phyloP scores from a whole-genome alignment of 2,797 vertebrate genomes.

The Tarsius wallacei region DNA sequence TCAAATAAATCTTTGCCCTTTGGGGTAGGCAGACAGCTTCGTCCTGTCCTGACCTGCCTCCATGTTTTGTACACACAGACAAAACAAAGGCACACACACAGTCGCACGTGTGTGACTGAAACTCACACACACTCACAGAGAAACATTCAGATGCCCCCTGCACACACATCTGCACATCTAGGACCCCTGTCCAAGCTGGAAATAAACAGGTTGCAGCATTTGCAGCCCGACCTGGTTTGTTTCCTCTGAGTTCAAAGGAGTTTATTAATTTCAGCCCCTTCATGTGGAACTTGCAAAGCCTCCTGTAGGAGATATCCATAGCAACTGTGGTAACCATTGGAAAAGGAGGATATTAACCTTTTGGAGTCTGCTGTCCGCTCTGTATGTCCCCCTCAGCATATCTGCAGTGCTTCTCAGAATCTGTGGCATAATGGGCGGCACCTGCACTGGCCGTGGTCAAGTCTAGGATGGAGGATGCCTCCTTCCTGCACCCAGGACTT shows the following conservation, averaged over 20 bases:
- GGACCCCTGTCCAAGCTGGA: not conserved
- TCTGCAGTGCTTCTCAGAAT: not conserved
- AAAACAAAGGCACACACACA: not conserved
- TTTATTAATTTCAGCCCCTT: slow-evolving; percentile 75
- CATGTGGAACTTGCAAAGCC: slow-evolving; percentile 74
- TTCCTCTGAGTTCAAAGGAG: slow-evolving; percentile 75
- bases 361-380: slow-evolving; percentile 26
- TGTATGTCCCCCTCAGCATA: not conserved
- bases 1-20: slow-evolving; percentile 1
- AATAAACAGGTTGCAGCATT: slow-evolving; percentile 29
- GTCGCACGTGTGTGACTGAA: not conserved
- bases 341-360: slow-evolving; percentile 65
- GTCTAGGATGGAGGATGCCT: not conserved
- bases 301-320: slow-evolving; percentile 73
- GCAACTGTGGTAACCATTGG: slow-evolving; percentile 54
- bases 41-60: not conserved
- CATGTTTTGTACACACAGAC: not conserved
- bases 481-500: not conserved
- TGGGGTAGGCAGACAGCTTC: not conserved
- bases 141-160: not conserved
- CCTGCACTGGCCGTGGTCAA: not conserved
- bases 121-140: not conserved
- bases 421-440: not conserved
- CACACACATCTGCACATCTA: not conserved
- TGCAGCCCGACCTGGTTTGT: slow-evolving; percentile 40